Base-by-base conservation (phyloP, 2,113 vertebrate genomes). In the Cariama cristata region DNA sequence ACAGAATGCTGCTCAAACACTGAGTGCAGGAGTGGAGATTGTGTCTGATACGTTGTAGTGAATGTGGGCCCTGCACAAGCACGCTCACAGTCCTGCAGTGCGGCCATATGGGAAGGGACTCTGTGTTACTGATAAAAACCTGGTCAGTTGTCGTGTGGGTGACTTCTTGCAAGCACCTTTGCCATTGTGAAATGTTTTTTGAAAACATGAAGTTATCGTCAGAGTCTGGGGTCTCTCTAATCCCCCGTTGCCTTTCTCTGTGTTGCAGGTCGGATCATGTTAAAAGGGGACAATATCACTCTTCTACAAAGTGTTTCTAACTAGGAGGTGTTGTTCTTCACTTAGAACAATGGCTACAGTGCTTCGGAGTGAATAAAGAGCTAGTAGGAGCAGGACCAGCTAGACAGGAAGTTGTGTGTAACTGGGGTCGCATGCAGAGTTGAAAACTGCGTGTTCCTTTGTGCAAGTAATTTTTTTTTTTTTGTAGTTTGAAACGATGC, bases 231-330 rank as follows among this genome's bases (percentile, higher is more conserved):
- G 11, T 66, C 27, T 47, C 19, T 71, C 84, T 91, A 75, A 93
- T 44, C 24, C 62, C 21, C n/a, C 4, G 1, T 75, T 63, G 59
- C 33, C 45, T 75, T 72, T 45, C 84, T 96, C 50, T 97, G 24
- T 97, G 40, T 97, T 97, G 35, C 98, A 99, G 99, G 99, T 89
- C 99, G 99, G 97, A 98, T 99, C 98, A 99, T 99, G 99, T 97
- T 99, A 63, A 99, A 99, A 97, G 99, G 99, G 95, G 99, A 99
- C 98, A 99, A 99, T 97, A 99, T 99, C 88, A 99, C 99, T 68
- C 98, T 99, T 75, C 98, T 99, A 44, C 99, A 99, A 93, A 99
- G 99, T 59, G 99, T 99, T 73, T 98, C 99, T 92, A 99, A 49
- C 96, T 99, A 99, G 98, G 93, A 28, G 8, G 73, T 52, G 62